Evolutionary conservation across 2,888 invertebrate species (phyloP).

Genomic region (Apamea sordens): DNA sequence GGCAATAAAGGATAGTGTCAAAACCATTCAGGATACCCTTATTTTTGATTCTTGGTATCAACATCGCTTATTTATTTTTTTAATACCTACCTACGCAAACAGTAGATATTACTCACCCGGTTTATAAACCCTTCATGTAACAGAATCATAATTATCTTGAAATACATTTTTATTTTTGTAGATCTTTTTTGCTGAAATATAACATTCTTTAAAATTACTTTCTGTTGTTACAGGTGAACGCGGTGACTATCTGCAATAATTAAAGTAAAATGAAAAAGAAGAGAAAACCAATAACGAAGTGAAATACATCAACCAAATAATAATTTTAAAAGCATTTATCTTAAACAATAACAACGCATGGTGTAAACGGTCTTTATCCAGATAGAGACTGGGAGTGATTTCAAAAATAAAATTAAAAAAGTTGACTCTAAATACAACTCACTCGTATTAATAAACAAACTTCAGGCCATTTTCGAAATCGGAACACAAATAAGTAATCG

Average conservation of each 20-base stretch:
- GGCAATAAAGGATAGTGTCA: not conserved
- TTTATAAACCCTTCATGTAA: not conserved
- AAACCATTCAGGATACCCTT: not conserved
- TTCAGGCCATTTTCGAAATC: conserved; percentile 78
- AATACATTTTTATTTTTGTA: not conserved
- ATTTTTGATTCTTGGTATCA: too few relatives aligned
- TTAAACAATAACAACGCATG: conserved; percentile 64
- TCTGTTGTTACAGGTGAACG: conserved; percentile 79
- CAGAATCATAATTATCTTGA: not conserved
- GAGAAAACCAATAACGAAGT: conserved; percentile 80
- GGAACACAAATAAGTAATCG: conserved; percentile 86
- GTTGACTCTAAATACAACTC: conserved; percentile 70
- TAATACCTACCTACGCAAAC: not conserved
- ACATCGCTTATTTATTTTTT: not conserved
- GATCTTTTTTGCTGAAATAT: not conserved
- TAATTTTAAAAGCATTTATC: conserved; percentile 61
- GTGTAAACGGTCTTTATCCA: conserved; percentile 74
- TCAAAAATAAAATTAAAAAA: conserved; percentile 63
- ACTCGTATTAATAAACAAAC: conserved; percentile 72
- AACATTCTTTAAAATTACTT: conserved; percentile 19
- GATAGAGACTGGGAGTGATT: conserved; percentile 81
- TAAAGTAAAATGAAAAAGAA: conserved; percentile 87
- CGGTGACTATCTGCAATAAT: conserved; percentile 35
- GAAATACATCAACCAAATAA: conserved; percentile 45
- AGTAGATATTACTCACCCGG: not conserved